Evolutionary conservation across 2,113 vertebrate species (phyloP), one percentile per base, ranked within the genome.

Genomic region (Cariama cristata): DNA sequence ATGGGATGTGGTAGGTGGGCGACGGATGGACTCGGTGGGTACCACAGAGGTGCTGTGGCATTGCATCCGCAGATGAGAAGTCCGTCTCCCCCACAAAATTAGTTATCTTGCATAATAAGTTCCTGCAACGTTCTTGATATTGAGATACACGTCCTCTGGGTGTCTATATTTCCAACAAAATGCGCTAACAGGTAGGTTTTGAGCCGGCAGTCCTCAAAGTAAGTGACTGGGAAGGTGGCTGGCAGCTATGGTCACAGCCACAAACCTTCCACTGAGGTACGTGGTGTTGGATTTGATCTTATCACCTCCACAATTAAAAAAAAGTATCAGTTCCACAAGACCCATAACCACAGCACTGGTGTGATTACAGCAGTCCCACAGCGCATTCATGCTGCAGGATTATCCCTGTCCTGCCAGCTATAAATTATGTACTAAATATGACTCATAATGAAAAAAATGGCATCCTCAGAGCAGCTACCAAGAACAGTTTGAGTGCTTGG

Each of bases 371-470:
- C 71, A 87, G 83, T 45, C 84, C 96, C 20, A 2, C 76, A 68
- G 69, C 4, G 3, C 91, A 88, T 91, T 96, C 96, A 76, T 66
- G 16, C 80, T 93, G 94, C 66, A 96, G 95, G 88, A 94, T 97
- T 98, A 95, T 98, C 95, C 92, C 95, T 95, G 93, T 96, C 93
- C 96, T 96, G 79, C 93, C 96, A 97, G 96, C 96, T 98, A 98
- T 97, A 98, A 98, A 98, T 98, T 98, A 98, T 95, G 85, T 80
- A 93, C 95, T 96, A 96, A 98, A 96, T 86, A 88, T 27, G 47
- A 68, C 97, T 93, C 95, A 72, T 96, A 95, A 97, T 98, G 97
- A 97, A 97, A 98, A 98, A 97, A 96, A 97, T 92, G 91, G 96
- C 96, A 95, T 97, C 62, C 84, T 97, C 80, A 8, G 97, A 97